These are phyloP conservation scores for Oryzias woworae DNA, from an alignment of 2,113 vertebrate genomes.

Conservation along the genomic window DNA sequence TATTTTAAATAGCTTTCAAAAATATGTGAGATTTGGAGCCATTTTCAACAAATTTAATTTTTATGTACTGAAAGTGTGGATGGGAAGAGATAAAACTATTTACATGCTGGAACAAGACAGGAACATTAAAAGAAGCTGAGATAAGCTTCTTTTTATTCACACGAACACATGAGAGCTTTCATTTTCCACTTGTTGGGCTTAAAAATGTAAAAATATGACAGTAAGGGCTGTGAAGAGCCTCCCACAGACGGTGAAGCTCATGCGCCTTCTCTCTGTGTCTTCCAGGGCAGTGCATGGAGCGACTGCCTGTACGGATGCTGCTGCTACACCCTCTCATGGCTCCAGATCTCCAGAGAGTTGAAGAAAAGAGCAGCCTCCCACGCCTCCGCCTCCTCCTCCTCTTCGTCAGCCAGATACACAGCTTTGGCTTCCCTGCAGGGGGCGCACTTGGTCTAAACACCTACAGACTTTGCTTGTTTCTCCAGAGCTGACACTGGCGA, in stretches of 20 bases:
- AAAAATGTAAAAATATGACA: too few relatives aligned
- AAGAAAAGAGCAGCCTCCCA: constrained; percentile 71
- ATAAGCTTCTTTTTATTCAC: too few relatives aligned
- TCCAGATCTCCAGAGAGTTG: constrained; percentile 75
- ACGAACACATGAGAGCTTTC: too few relatives aligned
- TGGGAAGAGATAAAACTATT: too few relatives aligned
- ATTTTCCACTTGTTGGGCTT: too few relatives aligned
- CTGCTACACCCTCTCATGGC: constrained; percentile 76
- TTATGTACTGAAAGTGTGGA: too few relatives aligned
- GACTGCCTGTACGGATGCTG: constrained; percentile 77
- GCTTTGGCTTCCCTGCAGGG: constrained; percentile 59
- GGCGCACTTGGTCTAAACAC: constrained; percentile 67
- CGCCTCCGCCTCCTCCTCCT: constrained; percentile 44
- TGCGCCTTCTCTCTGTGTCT: constrained; percentile 29
- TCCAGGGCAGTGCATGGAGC: constrained; percentile 70
- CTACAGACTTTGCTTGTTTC: neutral
- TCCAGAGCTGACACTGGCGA: neutral
- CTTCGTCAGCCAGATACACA: constrained; percentile 51
- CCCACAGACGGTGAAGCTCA: constrained; percentile 41
- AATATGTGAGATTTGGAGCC: too few relatives aligned
- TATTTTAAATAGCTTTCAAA: too few relatives aligned
- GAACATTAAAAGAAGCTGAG: too few relatives aligned
- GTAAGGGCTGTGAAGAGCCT: constrained; percentile 9
- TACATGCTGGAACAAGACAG: too few relatives aligned
- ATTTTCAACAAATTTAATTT: too few relatives aligned